Base-by-base conservation (phyloP, 2,888 invertebrate genomes). In the Eilema sororculum region DNA sequence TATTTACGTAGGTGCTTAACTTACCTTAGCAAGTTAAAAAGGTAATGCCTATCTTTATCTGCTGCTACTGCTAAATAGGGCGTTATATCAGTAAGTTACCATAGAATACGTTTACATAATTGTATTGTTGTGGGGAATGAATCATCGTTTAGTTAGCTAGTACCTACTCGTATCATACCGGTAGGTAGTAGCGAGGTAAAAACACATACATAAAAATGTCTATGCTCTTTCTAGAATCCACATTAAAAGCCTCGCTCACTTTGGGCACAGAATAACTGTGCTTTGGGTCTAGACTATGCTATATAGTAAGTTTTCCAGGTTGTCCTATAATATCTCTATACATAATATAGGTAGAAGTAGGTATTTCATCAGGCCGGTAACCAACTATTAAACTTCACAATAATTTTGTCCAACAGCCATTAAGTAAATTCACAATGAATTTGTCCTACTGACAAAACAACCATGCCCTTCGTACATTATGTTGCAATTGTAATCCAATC, bases 401-500 rank as follows among this genome's bases (percentile, higher is more conserved):
- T 33, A 3, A 46, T 16, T 46, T 1, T 16, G 20, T 16, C 4
- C 6, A 1, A 16, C 46, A 46, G 41, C 24, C 58, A 58, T 58
- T 24, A 24, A n/a, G n/a, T n/a, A n/a, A 58, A 25, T 1, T 46
- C 20, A 37, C 24, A 22, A 37, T 62, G 3, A 12, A 24, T 22
- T 30, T 52, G 20, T n/a, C 25, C 64, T 25, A 64, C 13, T 0
- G 12, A 63, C 0, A 64, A 64, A 64, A 64, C n/a, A 56, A 24
- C 16, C 9, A 9, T 33, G 33, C 33, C 56, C 65, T 65, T 57
- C 56, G 56, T 12, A 57, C 28, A 33, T 57, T 30, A 58, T 25
- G 58, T 58, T 25, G 58, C 58, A 58, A 64, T 28, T 56, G 22
- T 30, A 64, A 63, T 30, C 20, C 22, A 62, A 61, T 68, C 58